These are phyloP conservation scores for Ips typographus DNA, from an alignment of 1,140 invertebrate genomes.

Conservation along the genomic window DNA sequence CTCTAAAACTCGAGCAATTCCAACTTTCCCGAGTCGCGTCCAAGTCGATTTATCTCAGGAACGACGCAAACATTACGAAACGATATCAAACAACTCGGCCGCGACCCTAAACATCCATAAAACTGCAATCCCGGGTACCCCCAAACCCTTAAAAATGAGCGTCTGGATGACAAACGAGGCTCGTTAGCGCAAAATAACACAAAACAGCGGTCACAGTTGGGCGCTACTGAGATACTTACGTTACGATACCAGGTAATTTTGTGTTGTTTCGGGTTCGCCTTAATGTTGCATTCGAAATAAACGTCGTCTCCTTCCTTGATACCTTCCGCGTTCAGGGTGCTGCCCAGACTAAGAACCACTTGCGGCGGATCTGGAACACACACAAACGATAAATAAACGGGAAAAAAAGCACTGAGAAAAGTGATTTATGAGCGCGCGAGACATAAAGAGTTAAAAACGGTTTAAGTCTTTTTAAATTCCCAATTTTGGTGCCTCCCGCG, in stretches of 20 bases:
- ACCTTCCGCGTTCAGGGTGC: conserved; percentile 80
- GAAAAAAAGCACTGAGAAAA: conserved; percentile 10
- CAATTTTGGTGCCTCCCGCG: conserved; percentile 14
- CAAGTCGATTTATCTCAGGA: too few relatives aligned
- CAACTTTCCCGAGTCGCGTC: too few relatives aligned
- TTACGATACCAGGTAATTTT: conserved; percentile 86
- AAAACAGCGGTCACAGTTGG: conserved; percentile 21
- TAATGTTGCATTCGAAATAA: conserved; percentile 89
- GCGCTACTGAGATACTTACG: conserved; percentile 61
- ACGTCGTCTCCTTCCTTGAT: conserved; percentile 91
- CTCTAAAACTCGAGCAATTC: too few relatives aligned
- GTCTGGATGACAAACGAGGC: conserved; percentile 9
- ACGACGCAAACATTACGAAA: too few relatives aligned
- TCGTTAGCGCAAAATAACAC: conserved; percentile 16
- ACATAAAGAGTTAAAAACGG: conserved; percentile 24
- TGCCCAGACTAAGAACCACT: conserved; percentile 78
- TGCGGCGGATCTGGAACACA: conserved; percentile 76
- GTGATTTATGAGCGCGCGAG: conserved; percentile 23
- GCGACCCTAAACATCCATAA: too few relatives aligned
- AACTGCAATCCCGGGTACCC: too few relatives aligned
- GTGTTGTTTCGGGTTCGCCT: conserved; percentile 79
- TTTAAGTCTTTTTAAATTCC: conserved; percentile 11
- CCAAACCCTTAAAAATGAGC: too few relatives aligned
- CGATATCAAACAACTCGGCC: too few relatives aligned
- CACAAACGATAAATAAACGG: conserved; percentile 28